Evolutionary conservation across 2,888 invertebrate species (phyloP).

Genomic region (Acleris sparsana): DNA sequence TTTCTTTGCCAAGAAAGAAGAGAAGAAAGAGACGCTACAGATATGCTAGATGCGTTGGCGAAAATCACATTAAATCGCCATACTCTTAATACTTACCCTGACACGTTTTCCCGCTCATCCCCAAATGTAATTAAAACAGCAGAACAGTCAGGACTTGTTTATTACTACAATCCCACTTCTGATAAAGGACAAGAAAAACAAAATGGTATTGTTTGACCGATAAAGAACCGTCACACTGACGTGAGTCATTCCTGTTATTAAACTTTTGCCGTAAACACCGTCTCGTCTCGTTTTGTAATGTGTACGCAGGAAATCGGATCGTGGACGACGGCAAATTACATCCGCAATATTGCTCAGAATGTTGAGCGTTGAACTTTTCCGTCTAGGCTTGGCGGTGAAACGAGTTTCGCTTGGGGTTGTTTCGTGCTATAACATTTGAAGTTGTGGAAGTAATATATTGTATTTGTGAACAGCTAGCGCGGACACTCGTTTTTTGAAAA

Average conservation of each 20-base stretch:
- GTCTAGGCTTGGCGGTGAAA: constrained; percentile 17
- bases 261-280: constrained; percentile 18
- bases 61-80: too few relatives aligned
- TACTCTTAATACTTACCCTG: neutral
- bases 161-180: constrained; percentile 22
- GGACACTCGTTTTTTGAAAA: too few relatives aligned
- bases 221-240: constrained; percentile 5
- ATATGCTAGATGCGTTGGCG: too few relatives aligned
- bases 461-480: neutral
- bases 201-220: constrained; percentile 8
- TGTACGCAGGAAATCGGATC: constrained; percentile 9
- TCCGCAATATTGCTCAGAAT: constrained; percentile 28
- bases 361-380: constrained; percentile 17
- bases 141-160: constrained; percentile 8
- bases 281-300: constrained; percentile 13
- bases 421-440: constrained; percentile 6
- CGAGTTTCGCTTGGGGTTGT: constrained; percentile 12
- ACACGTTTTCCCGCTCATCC: constrained; percentile 10
- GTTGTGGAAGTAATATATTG: neutral
- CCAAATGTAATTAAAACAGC: constrained; percentile 20
- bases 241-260: constrained; percentile 17
- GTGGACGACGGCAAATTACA: constrained; percentile 24
- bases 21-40: too few relatives aligned
- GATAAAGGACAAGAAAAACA: constrained; percentile 14
- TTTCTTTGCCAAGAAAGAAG: too few relatives aligned